These are phyloP conservation scores for Gnathonemus echidnorhynchus DNA, from an alignment of 2,113 vertebrate genomes.

Conservation along the genomic window DNA sequence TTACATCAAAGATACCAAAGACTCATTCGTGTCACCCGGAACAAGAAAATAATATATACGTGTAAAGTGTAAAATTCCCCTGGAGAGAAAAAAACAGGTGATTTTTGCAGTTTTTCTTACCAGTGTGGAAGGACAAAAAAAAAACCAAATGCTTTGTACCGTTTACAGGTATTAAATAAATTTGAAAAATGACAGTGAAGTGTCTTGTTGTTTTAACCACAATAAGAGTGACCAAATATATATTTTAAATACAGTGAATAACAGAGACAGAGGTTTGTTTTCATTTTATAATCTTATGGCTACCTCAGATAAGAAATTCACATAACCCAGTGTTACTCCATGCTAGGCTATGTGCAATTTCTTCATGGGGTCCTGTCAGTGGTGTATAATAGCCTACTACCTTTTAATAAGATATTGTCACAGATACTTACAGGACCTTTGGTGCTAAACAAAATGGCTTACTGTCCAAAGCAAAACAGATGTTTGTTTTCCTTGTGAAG, in stretches of 20 bases:
- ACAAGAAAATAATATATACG: conserved; percentile 79
- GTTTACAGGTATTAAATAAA: conserved; percentile 80
- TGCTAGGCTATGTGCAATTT: conserved; percentile 61
- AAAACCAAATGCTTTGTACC: conserved; percentile 60
- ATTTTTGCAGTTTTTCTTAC: conserved; percentile 59
- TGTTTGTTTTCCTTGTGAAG: conserved; percentile 44
- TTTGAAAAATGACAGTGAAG: conserved; percentile 72
- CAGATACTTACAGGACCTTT: conserved; percentile 46
- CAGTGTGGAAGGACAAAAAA: conserved; percentile 68
- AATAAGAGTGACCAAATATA: conserved; percentile 38
- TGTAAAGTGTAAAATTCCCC: conserved; percentile 66
- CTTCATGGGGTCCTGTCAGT: conserved; percentile 51
- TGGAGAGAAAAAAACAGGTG: conserved; percentile 58
- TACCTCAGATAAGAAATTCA: conserved; percentile 62
- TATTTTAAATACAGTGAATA: conserved; percentile 47
- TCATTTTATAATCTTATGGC: conserved; percentile 57
- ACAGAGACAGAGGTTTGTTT: conserved; percentile 62
- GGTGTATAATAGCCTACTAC: conserved; percentile 35
- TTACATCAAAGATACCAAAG: conserved; percentile 66
- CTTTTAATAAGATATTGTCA: conserved; percentile 37
- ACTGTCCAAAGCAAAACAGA: conserved; percentile 39
- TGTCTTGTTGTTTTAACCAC: conserved; percentile 66
- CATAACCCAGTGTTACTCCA: conserved; percentile 47
- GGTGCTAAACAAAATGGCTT: conserved; percentile 67
- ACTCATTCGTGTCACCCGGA: conserved; percentile 76